Conservation (phyloP, 2,888 invertebrate species). For the Endomychus coccineus region DNA sequence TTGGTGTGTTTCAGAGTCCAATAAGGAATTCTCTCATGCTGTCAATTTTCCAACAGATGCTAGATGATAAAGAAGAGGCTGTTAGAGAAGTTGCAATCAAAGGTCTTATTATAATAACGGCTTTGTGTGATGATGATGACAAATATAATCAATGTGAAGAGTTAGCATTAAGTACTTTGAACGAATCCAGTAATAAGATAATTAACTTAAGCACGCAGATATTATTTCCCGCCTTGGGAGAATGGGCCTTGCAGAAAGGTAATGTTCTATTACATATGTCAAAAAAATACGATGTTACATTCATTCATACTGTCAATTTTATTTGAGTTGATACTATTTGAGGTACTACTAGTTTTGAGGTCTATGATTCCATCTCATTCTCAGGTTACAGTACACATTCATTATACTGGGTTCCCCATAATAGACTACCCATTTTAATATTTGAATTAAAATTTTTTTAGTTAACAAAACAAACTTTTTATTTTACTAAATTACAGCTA, state of each 20-base stretch:
- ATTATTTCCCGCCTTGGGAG: conserved; percentile 55
- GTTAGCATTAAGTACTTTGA: conserved; percentile 51
- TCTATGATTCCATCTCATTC: too few relatives aligned
- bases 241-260: conserved; percentile 51
- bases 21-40: conserved; percentile 60
- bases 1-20: conserved; percentile 45
- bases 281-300: too few relatives aligned
- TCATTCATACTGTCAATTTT: too few relatives aligned
- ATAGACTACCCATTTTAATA: too few relatives aligned
- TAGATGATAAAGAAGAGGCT: conserved; percentile 57
- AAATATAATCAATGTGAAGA: conserved; percentile 57
- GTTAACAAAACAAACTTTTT: too few relatives aligned
- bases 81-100: conserved; percentile 56
- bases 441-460: too few relatives aligned
- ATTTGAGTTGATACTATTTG: too few relatives aligned
- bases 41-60: conserved; percentile 65
- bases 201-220: conserved; percentile 48
- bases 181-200: conserved; percentile 50
- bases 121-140: conserved; percentile 57
- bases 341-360: too few relatives aligned
- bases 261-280: too few relatives aligned
- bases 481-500: too few relatives aligned
- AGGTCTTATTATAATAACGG: conserved; percentile 54
- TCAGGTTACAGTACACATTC: too few relatives aligned
- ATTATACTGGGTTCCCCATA: too few relatives aligned